phyloP scores from a whole-genome alignment of 2,888 invertebrate species.

The Acheta domesticus region DNA sequence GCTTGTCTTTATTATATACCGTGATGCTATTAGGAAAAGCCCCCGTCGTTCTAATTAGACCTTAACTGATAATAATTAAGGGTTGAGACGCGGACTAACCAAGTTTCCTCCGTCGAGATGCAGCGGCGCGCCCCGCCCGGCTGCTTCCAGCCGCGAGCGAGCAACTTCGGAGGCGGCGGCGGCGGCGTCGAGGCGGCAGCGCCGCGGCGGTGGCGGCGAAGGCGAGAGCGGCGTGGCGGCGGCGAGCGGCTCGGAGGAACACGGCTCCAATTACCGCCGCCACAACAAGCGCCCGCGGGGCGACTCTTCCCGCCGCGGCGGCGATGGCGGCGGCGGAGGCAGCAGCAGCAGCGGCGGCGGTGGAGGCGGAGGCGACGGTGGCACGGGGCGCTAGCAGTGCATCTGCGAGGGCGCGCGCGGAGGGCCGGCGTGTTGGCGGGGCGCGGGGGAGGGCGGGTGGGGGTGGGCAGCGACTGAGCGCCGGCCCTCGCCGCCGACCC shows the following conservation, averaged over 20 bases:
- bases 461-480: background rate
- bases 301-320: constrained; percentile 18
- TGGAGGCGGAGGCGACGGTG: too few species aligned
- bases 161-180: background rate
- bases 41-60: constrained; percentile 31
- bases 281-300: constrained; percentile 18
- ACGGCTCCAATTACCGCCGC: constrained; percentile 9
- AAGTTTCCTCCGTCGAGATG: constrained; percentile 25
- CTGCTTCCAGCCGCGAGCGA: background rate
- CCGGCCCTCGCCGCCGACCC: background rate
- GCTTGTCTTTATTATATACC: constrained; percentile 30
- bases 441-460: background rate
- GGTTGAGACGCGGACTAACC: constrained; percentile 24
- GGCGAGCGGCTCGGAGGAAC: background rate
- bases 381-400: background rate
- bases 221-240: background rate
- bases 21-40: constrained; percentile 32
- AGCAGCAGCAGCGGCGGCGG: background rate
- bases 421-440: background rate
- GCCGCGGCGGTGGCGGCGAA: background rate
- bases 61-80: constrained; percentile 34
- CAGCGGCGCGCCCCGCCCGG: background rate
- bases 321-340: background rate
- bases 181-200: background rate
- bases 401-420: background rate